Percentiles rank a stretch among this genome's conserved stretches.
phyloP scores from a whole-genome alignment of 92 coral and sea anemone genomes.

The Montipora capitata region DNA sequence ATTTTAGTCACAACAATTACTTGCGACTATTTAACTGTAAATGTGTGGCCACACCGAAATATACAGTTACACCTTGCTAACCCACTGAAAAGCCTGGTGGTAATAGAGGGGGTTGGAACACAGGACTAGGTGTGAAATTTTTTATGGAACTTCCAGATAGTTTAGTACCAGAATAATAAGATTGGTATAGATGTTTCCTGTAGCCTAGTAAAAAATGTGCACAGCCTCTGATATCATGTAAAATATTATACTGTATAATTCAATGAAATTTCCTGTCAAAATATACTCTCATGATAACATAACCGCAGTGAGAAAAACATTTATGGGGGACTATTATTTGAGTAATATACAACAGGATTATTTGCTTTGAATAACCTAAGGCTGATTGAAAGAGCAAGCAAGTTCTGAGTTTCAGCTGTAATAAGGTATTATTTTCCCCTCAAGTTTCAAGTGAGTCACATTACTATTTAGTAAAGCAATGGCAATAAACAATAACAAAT shows the following conservation, averaged over 20 bases:
- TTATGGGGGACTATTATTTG: slow-evolving; percentile 12
- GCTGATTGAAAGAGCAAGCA: slow-evolving; percentile 7
- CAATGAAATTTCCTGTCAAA: slow-evolving; percentile 9
- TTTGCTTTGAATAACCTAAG: slow-evolving; percentile 3
- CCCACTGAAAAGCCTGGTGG: slow-evolving; percentile 18
- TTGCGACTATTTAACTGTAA: slow-evolving; percentile 7
- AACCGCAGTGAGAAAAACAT: not conserved
- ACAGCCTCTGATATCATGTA: slow-evolving; percentile 1
- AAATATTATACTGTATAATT: slow-evolving; percentile 4
- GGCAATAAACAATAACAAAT: too few species aligned
- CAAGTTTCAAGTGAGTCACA: too few species aligned
- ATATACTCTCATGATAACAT: not conserved
- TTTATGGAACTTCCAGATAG: slow-evolving; percentile 1
- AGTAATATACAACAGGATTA: not conserved
- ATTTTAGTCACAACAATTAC: slow-evolving; percentile 10
- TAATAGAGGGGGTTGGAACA: slow-evolving; percentile 1
- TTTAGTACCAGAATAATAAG: slow-evolving; percentile 1
- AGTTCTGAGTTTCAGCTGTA: not conserved
- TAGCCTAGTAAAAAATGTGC: not conserved
- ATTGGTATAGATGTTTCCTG: slow-evolving; percentile 5
- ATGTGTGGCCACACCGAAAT: slow-evolving; percentile 11
- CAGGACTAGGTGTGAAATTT: slow-evolving; percentile 5
- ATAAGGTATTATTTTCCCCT: too few species aligned
- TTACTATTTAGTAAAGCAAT: too few species aligned
- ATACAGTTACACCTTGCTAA: slow-evolving; percentile 1